Evolutionary conservation across 1,140 invertebrate species (phyloP).

Genomic region (Drosophila dunni): DNA sequence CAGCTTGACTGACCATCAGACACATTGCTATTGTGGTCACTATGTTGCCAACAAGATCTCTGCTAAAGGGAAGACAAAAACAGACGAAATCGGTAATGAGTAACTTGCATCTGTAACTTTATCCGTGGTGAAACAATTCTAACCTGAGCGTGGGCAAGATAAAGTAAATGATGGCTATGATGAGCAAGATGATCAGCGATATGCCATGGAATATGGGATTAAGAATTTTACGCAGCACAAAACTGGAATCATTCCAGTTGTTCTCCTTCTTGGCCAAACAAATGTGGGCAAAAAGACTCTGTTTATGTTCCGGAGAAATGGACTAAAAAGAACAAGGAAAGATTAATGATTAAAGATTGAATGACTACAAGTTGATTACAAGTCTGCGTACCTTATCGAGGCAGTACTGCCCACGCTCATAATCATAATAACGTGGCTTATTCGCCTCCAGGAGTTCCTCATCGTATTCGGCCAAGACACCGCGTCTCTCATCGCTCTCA

Average conservation of each 20-base stretch:
- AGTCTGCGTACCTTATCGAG: conserved; percentile 87
- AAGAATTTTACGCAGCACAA: conserved; percentile 89
- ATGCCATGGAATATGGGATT: conserved; percentile 91
- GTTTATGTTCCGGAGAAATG: conserved; percentile 59
- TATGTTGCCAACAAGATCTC: conserved; percentile 93
- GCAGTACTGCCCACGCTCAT: conserved; percentile 90
- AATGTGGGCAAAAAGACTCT: conserved; percentile 89
- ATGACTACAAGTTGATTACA: too few relatives aligned
- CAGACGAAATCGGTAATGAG: conserved; percentile 10
- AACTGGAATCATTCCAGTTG: conserved; percentile 89
- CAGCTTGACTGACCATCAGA: conserved; percentile 90
- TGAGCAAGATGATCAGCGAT: conserved; percentile 89
- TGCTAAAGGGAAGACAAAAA: conserved; percentile 58
- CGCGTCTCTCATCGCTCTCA: conserved; percentile 58
- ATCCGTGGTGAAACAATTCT: conserved; percentile 17
- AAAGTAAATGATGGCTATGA: conserved; percentile 92
- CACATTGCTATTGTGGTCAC: conserved; percentile 92
- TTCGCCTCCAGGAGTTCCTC: conserved; percentile 76
- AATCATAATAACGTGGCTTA: conserved; percentile 87
- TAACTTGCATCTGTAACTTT: neutral
- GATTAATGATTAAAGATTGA: too few relatives aligned
- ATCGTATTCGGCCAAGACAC: conserved; percentile 79
- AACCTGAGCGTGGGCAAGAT: conserved; percentile 90
- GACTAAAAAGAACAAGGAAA: conserved; percentile 37
- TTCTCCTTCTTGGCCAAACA: conserved; percentile 89